Conservation (phyloP, 2,888 invertebrate species). For the Euspilapteryx auroguttella region DNA sequence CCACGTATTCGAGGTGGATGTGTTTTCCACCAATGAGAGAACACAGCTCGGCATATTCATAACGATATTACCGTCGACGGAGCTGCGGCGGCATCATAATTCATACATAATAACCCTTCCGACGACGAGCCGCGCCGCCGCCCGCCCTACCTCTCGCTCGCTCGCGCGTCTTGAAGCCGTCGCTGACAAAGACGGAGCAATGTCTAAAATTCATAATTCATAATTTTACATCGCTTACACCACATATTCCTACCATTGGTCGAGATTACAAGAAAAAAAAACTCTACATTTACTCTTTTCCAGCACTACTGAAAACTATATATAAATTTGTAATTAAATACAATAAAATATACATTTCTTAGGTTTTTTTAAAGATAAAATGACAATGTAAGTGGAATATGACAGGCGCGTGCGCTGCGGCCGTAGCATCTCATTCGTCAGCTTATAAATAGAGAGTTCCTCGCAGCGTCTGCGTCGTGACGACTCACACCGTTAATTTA, state of each 20-base stretch:
- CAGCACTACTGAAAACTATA: too few relatives aligned
- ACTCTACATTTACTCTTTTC: too few relatives aligned
- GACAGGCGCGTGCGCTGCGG: conserved; percentile 52
- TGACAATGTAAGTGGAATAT: too few relatives aligned
- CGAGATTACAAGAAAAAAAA: too few relatives aligned
- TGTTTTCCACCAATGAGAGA: conserved; percentile 55
- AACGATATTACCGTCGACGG: conserved; percentile 59
- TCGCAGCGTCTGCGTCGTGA: conserved; percentile 57
- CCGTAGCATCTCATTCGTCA: conserved; percentile 59
- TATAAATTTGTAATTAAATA: too few relatives aligned
- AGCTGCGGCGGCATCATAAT: conserved; percentile 57
- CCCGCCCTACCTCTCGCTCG: conserved; percentile 40
- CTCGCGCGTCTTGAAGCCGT: conserved; percentile 19
- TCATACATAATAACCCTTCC: conserved; percentile 63
- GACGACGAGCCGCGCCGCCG: conserved; percentile 35
- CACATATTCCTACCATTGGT: too few relatives aligned
- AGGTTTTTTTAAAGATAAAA: too few relatives aligned
- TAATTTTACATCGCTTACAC: conserved; percentile 48
- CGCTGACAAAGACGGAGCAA: conserved; percentile 29
- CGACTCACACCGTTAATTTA: conserved; percentile 61
- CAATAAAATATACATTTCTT: too few relatives aligned
- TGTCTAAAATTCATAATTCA: conserved; percentile 52
- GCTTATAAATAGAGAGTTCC: conserved; percentile 52
- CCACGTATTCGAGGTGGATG: conserved; percentile 50
- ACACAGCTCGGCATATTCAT: conserved; percentile 55